Conservation (phyloP, 1,140 invertebrate genomes). For the Tenebrio molitor region DNA sequence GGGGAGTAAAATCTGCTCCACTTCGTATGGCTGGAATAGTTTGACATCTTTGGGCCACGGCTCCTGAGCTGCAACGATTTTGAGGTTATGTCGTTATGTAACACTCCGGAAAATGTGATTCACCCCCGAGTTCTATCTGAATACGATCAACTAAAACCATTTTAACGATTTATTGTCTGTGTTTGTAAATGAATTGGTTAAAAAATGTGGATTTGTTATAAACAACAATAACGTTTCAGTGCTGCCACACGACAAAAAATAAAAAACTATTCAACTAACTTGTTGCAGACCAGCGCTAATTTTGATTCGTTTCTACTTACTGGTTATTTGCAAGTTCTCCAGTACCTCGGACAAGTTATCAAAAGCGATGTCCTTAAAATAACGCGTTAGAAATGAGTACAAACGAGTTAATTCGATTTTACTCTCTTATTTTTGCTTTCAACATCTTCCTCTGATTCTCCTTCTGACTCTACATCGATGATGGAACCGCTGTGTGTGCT, state of each 20-base stretch:
- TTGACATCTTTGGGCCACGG: conserved; percentile 90
- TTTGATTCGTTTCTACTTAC: background rate
- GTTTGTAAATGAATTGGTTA: too few species aligned
- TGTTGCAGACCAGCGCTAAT: background rate
- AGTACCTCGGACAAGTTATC: conserved; percentile 17
- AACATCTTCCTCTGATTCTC: conserved; percentile 1
- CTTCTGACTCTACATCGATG: background rate
- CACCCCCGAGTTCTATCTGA: conserved; percentile 61
- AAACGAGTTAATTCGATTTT: background rate
- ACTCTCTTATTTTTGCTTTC: conserved; percentile 14
- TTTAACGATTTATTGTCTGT: too few species aligned
- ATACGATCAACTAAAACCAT: conserved; percentile 62
- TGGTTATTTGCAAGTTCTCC: background rate
- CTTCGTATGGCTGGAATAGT: conserved; percentile 89
- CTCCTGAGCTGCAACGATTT: conserved; percentile 69
- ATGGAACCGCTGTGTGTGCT: background rate
- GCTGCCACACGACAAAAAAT: background rate
- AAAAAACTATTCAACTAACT: background rate
- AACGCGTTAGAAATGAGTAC: background rate
- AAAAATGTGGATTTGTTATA: conserved; percentile 1
- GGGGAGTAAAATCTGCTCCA: conserved; percentile 91
- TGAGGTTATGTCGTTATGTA: conserved; percentile 30
- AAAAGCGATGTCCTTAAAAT: background rate
- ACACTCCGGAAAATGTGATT: background rate
- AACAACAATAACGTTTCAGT: background rate